Base-by-base conservation (phyloP, 2,113 vertebrate species). In the Pseudopipra pipra region DNA sequence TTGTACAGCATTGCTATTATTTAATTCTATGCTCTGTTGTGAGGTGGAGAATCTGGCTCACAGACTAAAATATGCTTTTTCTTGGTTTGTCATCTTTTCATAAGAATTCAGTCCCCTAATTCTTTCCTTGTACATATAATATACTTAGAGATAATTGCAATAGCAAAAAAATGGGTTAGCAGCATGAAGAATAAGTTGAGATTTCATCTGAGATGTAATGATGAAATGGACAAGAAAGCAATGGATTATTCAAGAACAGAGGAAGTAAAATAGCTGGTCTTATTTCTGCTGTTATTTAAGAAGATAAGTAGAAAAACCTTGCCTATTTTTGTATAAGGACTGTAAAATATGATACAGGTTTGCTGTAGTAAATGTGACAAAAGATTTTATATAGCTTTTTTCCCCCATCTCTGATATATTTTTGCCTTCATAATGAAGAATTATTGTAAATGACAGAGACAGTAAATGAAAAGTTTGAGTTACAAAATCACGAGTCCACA, bases 351-450 rank as follows among this genome's bases (percentile, higher is more conserved):
- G 9, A 19, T 65, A 62, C 33, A 75, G 2, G 2, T 33, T 84
- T 90, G 11, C 33, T 55, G 20, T 31, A 77, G 24, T 37, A 52
- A 89, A 80, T 12, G 2, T 56, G 20, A 66, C 13, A 88, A 68
- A 68, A 71, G 1, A n/a, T 15, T 63, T 58, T 56, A 6, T 46
- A 6, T 14, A 28, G 7, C 0, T 3, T 66, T 20, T 1, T 1
- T 4, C 5, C 6, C 8, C 11, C 6, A 0, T 20, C 5, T 72
- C 68, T 47, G 14, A 35, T 47, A 15, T 5, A 56, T 58, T 11
- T 80, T 92, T 92, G 18, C 16, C 21, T 75, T 59, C 51, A 33
- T 39, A 46, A 55, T 17, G 18, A 63, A 67, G 33, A 85, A 23
- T 35, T 67, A 2, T 46, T 84, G 15, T 51, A 86, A 76, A 27